phyloP scores from a whole-genome alignment of 2,113 vertebrate genomes.

The Atrichornis clamosus region DNA sequence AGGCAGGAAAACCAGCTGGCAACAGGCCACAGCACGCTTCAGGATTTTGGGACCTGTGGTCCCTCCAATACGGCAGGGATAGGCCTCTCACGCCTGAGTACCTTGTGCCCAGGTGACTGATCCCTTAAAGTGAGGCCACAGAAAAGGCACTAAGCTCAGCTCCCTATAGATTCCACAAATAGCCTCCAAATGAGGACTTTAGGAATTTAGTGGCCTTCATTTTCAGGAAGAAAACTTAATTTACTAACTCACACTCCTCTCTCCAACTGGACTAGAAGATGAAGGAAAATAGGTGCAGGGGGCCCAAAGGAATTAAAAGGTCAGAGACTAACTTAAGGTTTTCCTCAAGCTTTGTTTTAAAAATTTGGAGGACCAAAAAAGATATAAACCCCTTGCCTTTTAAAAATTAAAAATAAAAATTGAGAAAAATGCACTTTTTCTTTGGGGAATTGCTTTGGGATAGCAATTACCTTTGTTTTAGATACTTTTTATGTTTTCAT shows the following conservation, averaged over 20 bases:
- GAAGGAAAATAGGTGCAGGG: neutral
- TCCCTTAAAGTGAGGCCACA: neutral
- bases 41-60: neutral
- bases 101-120: neutral
- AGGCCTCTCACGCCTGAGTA: neutral
- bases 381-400: accelerated
- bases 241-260: neutral
- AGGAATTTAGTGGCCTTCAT: neutral
- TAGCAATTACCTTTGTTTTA: neutral
- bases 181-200: neutral
- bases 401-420: neutral
- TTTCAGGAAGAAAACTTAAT: neutral
- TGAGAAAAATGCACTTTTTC: neutral
- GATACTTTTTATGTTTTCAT: neutral
- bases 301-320: neutral
- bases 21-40: neutral
- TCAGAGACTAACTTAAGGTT: neutral
- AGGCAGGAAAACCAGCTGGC: neutral
- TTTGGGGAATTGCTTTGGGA: neutral
- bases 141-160: neutral
- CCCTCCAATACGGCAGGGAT: neutral
- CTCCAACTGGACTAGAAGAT: neutral
- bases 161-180: neutral
- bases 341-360: neutral
- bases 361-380: neutral